Evolutionary conservation across 2,888 invertebrate genomes (phyloP), one percentile per base, ranked within the genome.

Genomic region (Orthosia gracilis): DNA sequence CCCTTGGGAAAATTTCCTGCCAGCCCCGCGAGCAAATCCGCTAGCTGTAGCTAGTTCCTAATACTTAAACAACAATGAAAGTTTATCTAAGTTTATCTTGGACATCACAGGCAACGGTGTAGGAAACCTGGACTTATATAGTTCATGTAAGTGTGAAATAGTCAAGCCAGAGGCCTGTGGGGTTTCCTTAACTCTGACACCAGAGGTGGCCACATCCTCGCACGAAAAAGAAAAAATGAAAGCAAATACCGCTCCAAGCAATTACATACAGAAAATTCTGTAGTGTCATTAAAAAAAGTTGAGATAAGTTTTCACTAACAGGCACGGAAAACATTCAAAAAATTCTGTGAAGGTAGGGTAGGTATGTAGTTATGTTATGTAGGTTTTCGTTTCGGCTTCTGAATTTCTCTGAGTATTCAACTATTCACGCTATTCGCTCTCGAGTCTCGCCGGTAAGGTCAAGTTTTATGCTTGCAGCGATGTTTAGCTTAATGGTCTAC

Each of bases 401-500:
- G 50, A 54, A 67, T 73, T 77, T 58, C 65, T 54, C 26, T 52
- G 21, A 58, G 23, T 17, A 23, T 74, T 68, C 64, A 12, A 5
- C 11, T 68, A 68, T 64, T 78, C 49, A 77, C 23, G 64, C 18
- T 57, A 62, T 61, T 49, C 50, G 18, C 62, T n/a, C 31, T 64
- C 57, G 45, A 17, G 57, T n/a, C 31, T 59, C 57, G 50, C 23
- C 23, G 18, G 18, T n/a, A 63, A 82, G 80, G 82, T 80, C 77
- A 77, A 77, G 68, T 57, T 66, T 54, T 65, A 23, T 50, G 54
- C 23, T 67, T n/a, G 15, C 40, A 13, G 3, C 50, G 40, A 49
- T 63, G 15, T 66, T 63, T 63, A 17, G 18, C 23, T 54, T 80
- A 77, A 82, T 73, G 82, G 57, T 57, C 68, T 49, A 62, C 54